Evolutionary conservation across 35 echinoderm and acorn worm genomes (phyloP).

Genomic region (Ophiothrix spiculata): DNA sequence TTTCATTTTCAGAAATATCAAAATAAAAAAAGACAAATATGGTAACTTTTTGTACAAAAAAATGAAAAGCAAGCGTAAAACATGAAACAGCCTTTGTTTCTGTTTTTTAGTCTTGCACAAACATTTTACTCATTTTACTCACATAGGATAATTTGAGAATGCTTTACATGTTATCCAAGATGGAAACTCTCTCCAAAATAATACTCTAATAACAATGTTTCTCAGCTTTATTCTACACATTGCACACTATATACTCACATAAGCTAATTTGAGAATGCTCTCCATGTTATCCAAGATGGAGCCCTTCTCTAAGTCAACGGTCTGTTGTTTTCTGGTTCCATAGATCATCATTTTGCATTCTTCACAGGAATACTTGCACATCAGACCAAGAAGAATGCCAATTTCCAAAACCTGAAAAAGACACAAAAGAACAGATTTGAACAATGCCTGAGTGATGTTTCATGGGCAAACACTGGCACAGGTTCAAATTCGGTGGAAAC

Average conservation of each 20-base stretch:
- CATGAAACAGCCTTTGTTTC: no score
- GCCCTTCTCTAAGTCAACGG: slow-evolving; percentile 82
- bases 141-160: slow-evolving; percentile 64
- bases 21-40: no score
- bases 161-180: slow-evolving; percentile 92
- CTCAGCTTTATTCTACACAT: no score
- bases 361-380: slow-evolving; percentile 99
- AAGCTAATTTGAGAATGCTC: slow-evolving; percentile 61
- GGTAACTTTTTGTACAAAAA: no score
- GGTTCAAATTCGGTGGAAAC: neutral
- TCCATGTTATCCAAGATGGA: slow-evolving; percentile 94
- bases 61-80: no score
- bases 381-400: slow-evolving; percentile 81
- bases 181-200: slow-evolving; percentile 81
- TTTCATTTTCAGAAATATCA: no score
- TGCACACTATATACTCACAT: slow-evolving; percentile 53
- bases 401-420: slow-evolving; percentile 64
- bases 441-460: no score
- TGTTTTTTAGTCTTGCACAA: no score
- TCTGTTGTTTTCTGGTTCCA: slow-evolving; percentile 29
- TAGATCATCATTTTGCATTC: slow-evolving; percentile 75
- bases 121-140: no score
- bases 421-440: no score
- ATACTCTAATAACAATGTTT: slow-evolving; percentile 51
- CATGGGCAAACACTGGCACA: neutral